These are phyloP conservation scores for Sycobia sp. DNA, from an alignment of 1,140 invertebrate genomes.

Conservation along the genomic window DNA sequence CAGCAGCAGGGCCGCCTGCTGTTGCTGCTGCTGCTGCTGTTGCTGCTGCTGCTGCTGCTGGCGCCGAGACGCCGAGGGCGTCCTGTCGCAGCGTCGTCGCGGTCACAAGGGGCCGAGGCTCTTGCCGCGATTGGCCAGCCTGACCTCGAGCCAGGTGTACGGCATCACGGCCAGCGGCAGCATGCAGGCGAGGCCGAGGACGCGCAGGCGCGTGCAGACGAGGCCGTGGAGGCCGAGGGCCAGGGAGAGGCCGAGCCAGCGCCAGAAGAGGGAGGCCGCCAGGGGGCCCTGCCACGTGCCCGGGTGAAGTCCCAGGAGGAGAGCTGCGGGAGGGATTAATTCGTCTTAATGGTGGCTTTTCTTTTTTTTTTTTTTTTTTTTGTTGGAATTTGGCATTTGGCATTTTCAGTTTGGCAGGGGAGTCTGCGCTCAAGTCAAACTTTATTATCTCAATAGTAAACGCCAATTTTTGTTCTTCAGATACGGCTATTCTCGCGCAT, in stretches of 20 bases:
- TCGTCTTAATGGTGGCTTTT: not conserved
- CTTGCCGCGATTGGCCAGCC: constrained; percentile 48
- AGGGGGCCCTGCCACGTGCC: constrained; percentile 60
- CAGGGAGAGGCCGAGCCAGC: constrained; percentile 56
- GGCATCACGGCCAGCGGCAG: constrained; percentile 55
- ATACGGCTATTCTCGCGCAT: no score
- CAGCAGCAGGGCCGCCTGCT: not conserved
- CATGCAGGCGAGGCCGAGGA: constrained; percentile 55
- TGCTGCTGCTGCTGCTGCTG: not conserved
- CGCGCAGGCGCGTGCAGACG: constrained; percentile 57
- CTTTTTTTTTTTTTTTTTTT: not conserved
- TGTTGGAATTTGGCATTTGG: no score
- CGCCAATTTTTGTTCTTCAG: no score
- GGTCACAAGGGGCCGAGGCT: constrained; percentile 54
- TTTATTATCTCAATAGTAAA: no score
- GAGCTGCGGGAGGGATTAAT: constrained; percentile 53
- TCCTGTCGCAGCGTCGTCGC: not conserved
- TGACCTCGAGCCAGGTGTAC: constrained; percentile 58
- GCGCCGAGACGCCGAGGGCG: not conserved
- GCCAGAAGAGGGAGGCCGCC: constrained; percentile 60
- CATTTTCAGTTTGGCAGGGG: no score
- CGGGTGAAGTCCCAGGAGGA: constrained; percentile 57
- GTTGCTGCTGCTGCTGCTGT: not conserved
- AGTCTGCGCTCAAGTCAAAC: no score
- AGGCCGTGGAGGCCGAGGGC: constrained; percentile 57